Conservation (phyloP, 2,888 invertebrate genomes). For the Alloscopus bannaensis region DNA sequence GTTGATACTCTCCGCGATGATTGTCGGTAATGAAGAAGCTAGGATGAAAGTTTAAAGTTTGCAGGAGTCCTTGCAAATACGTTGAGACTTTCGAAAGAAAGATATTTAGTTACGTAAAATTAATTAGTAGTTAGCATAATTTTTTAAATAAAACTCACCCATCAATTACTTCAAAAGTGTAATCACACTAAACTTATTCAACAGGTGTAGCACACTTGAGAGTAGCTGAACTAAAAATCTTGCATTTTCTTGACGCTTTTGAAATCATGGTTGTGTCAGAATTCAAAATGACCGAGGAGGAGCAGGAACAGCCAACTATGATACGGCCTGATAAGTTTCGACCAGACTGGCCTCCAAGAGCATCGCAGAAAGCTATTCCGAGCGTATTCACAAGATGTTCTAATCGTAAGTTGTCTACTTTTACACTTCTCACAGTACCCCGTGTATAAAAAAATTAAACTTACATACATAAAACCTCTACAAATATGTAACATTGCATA, state of each 20-base stretch:
- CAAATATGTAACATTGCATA: too few species aligned
- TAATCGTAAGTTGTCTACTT: conserved; percentile 63
- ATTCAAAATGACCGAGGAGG: conserved; percentile 46
- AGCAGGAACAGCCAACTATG: conserved; percentile 29
- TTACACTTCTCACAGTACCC: background rate
- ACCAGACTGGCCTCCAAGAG: conserved; percentile 70
- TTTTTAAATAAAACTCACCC: too few species aligned
- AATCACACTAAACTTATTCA: conserved; percentile 22
- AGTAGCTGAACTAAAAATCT: background rate
- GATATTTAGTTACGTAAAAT: too few species aligned
- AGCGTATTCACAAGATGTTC: conserved; percentile 71
- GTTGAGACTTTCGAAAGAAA: too few species aligned
- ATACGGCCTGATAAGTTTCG: conserved; percentile 62
- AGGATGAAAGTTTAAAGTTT: too few species aligned
- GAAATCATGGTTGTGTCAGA: conserved; percentile 50
- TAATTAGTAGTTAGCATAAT: too few species aligned
- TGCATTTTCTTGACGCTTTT: background rate
- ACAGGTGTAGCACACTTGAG: conserved; percentile 17
- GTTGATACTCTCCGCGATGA: too few species aligned
- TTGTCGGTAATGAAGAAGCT: too few species aligned
- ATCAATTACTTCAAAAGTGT: too few species aligned
- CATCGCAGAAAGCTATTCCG: conserved; percentile 58
- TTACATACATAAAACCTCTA: background rate
- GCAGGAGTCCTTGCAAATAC: too few species aligned
- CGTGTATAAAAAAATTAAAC: background rate